Percentiles rank a stretch among this genome's conserved stretches.
phyloP scores from a whole-genome alignment of 2,888 invertebrate genomes.

The Pristionchus mayeri region DNA sequence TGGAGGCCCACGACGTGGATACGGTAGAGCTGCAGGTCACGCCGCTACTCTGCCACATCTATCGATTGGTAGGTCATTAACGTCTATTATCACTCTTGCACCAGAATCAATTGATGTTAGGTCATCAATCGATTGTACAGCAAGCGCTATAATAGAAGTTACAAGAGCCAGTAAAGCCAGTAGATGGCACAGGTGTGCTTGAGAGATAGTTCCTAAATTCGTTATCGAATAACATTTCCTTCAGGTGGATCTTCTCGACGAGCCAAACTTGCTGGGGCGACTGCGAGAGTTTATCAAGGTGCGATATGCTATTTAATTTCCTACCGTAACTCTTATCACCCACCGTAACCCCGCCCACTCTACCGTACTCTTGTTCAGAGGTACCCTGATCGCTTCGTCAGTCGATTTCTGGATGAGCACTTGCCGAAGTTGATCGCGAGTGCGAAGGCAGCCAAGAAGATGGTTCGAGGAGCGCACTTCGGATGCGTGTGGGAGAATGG shows the following conservation, averaged over 20 bases:
- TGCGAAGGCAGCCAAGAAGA: not conserved
- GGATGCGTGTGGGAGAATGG: not conserved
- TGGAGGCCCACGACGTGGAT: not conserved
- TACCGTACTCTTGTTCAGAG: not conserved
- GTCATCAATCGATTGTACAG: no score
- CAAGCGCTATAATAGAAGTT: no score
- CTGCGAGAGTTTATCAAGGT: conserved; percentile 15
- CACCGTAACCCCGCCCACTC: not conserved
- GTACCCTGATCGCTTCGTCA: not conserved
- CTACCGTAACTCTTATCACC: not conserved
- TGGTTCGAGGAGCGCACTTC: not conserved
- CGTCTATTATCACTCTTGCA: no score
- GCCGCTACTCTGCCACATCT: not conserved
- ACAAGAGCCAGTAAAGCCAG: no score
- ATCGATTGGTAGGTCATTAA: not conserved
- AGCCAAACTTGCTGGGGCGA: not conserved
- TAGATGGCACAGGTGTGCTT: no score
- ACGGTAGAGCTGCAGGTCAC: not conserved
- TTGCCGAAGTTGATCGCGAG: not conserved
- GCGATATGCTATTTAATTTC: no score
- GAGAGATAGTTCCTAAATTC: no score
- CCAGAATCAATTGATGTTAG: no score
- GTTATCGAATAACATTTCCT: no score
- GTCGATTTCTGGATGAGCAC: not conserved
- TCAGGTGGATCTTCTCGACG: not conserved